Evolutionary conservation across 2,797 vertebrate species (phyloP).

Genomic region (Hafferia zeledoni): DNA sequence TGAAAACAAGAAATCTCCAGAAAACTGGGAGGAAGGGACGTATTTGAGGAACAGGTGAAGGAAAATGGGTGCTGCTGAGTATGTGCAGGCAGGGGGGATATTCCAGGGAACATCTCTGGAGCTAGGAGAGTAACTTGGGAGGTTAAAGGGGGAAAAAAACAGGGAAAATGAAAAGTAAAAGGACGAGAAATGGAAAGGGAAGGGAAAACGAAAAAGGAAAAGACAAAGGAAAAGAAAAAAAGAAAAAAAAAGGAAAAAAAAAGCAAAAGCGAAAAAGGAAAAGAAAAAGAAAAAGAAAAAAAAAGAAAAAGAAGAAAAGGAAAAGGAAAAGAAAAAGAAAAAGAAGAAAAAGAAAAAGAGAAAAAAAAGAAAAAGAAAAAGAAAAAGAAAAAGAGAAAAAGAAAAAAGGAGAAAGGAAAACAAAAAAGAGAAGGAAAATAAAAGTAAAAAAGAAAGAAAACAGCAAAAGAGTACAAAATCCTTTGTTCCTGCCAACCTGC

Average conservation of each 20-base stretch:
- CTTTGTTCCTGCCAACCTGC: not conserved
- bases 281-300: not conserved
- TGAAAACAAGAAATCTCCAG: not conserved
- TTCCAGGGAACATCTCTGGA: not conserved
- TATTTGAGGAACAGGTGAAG: not conserved
- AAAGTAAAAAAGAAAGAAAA: not conserved
- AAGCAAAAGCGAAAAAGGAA: not conserved
- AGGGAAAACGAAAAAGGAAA: too few relatives aligned
- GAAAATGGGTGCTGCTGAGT: not conserved
- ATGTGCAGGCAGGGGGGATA: not conserved
- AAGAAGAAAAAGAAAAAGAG: rapidly evolving
- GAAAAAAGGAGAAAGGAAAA: not conserved
- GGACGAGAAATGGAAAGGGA: too few relatives aligned
- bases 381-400: rapidly evolving
- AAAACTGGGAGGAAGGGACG: not conserved
- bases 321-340: not conserved
- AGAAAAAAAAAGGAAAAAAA: not conserved
- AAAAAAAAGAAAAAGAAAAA: rapidly evolving
- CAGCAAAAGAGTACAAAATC: not conserved
- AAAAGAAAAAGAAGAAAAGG: not conserved
- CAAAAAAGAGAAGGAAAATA: not conserved
- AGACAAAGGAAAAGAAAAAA: too few relatives aligned
- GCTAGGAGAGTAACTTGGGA: not conserved
- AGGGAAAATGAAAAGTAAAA: not conserved
- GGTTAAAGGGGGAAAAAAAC: not conserved